These are phyloP conservation scores for Phodopus roborovskii DNA, from an alignment of 2,113 vertebrate species.

Conservation along the genomic window DNA sequence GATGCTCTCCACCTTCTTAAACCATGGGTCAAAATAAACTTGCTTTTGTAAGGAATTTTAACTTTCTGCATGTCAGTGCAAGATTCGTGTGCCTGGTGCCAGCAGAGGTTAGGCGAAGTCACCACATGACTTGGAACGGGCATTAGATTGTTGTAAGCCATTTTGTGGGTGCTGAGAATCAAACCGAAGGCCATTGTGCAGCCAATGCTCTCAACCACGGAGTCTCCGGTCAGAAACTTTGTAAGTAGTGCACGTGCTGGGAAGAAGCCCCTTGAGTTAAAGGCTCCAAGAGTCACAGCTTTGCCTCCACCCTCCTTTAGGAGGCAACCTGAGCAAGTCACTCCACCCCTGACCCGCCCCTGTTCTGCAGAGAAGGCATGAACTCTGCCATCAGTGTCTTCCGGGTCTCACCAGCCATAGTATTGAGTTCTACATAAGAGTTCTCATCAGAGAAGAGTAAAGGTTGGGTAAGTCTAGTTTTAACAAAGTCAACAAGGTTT, in stretches of 20 bases:
- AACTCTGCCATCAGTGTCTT: accelerated
- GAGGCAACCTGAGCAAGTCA: background rate
- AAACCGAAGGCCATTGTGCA: background rate
- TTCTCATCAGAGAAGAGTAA: accelerated
- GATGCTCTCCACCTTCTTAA: background rate
- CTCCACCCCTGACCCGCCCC: accelerated
- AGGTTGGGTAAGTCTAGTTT: background rate
- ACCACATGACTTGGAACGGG: background rate
- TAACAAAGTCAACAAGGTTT: background rate
- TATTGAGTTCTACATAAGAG: accelerated
- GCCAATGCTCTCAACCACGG: background rate
- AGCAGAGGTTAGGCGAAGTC: background rate
- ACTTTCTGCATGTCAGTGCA: background rate
- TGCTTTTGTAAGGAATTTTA: background rate
- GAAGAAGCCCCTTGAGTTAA: background rate
- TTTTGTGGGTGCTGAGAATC: background rate
- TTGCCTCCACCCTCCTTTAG: too few species aligned
- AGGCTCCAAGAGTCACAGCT: too few species aligned
- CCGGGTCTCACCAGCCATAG: accelerated
- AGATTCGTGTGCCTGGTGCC: background rate
- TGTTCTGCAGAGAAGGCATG: accelerated
- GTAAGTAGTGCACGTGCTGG: accelerated
- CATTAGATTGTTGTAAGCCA: background rate
- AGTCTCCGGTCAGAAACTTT: background rate
- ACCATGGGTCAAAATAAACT: background rate